phyloP scores from a whole-genome alignment of 2,113 vertebrate genomes.

The Thermophis baileyi region DNA sequence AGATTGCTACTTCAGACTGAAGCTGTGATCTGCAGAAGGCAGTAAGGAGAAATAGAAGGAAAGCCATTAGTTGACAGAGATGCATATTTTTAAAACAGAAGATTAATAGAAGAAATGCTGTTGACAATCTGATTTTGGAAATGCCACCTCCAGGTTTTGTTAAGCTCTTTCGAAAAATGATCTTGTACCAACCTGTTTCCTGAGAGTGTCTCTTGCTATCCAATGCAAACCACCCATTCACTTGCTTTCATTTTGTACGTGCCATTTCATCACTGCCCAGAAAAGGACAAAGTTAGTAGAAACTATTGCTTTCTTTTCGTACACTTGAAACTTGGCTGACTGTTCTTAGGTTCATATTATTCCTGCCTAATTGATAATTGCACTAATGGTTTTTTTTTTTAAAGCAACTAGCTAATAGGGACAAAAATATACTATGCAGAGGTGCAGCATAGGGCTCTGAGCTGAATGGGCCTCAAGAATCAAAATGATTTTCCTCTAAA shows the following conservation, averaged over 20 bases:
- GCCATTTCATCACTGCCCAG: background rate
- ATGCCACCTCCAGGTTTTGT: background rate
- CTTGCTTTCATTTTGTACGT: background rate
- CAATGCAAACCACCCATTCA: background rate
- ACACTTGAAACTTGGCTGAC: background rate
- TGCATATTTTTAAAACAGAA: background rate
- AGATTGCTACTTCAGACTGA: background rate
- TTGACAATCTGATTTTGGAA: background rate
- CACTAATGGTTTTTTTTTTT: background rate
- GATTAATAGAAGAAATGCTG: background rate
- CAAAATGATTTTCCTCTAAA: background rate
- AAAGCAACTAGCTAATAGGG: background rate
- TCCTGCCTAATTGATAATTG: background rate
- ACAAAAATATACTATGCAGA: background rate
- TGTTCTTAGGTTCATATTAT: background rate
- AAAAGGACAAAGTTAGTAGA: background rate
- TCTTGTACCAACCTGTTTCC: background rate
- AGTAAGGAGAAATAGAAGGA: background rate
- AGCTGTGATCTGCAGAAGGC: background rate
- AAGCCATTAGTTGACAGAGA: background rate
- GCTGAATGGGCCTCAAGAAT: background rate
- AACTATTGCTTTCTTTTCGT: background rate
- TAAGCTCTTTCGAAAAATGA: background rate
- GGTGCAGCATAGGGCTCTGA: background rate
- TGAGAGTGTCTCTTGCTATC: background rate